A percentile compares a stretch with the other conserved stretches of the same genome.
Evolutionary conservation across 2,797 vertebrate genomes (phyloP).

Genomic region (Pangasius larnaudii): DNA sequence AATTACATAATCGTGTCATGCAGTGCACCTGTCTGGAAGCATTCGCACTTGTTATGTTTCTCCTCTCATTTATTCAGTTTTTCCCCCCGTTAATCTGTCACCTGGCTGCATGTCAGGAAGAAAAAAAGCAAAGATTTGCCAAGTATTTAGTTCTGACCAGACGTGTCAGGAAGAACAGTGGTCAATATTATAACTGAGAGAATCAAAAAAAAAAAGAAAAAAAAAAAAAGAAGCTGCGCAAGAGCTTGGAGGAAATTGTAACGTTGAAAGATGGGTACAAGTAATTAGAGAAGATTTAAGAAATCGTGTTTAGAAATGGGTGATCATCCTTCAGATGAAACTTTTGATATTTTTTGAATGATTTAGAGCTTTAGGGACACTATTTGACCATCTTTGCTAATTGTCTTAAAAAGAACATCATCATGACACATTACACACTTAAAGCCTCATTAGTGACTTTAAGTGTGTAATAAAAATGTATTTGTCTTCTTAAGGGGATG

Average conservation of each 20-base stretch:
- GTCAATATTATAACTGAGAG: background rate
- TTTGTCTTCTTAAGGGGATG: background rate
- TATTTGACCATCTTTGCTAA: background rate
- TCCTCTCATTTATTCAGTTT: background rate
- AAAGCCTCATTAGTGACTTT: background rate
- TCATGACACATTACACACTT: background rate
- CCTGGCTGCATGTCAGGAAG: background rate
- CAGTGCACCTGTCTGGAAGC: slow-evolving; percentile 20
- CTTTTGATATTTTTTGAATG: background rate
- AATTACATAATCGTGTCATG: slow-evolving; percentile 15
- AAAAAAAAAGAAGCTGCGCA: background rate
- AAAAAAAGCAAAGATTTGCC: background rate
- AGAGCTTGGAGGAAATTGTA: background rate
- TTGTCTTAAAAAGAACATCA: background rate
- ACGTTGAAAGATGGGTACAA: background rate
- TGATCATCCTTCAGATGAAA: too few species aligned
- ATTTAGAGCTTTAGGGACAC: background rate
- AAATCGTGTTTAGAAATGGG: background rate
- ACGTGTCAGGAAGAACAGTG: background rate
- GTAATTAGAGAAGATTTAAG: background rate
- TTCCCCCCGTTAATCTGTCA: background rate
- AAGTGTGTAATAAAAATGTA: background rate
- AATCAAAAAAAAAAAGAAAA: background rate
- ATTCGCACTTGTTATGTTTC: background rate
- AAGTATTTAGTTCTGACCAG: background rate